Percentiles rank a stretch among this genome's conserved stretches.
Evolutionary conservation across 2,797 vertebrate species (phyloP).

Genomic region (Pseudochromis fuscus): DNA sequence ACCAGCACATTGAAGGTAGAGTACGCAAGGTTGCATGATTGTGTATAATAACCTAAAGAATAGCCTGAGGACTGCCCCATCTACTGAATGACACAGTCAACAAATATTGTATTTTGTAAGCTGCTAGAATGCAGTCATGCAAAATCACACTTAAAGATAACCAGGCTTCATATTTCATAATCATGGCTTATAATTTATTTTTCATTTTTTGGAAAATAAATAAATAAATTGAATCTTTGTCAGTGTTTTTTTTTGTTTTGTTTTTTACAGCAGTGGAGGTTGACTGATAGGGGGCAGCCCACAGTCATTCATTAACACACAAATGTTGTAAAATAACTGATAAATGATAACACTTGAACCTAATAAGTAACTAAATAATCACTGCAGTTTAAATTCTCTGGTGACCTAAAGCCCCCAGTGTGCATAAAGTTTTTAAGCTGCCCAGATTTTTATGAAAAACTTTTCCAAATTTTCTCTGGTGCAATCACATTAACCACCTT

Average conservation of each 20-base stretch:
- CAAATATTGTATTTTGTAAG: conserved; percentile 9
- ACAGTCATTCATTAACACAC: conserved; percentile 61
- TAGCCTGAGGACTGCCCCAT: conserved; percentile 39
- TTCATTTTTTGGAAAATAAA: not conserved
- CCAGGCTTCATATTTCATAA: not conserved
- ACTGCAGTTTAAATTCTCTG: conserved; percentile 41
- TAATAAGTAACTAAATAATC: conserved; percentile 48
- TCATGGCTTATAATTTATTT: not conserved
- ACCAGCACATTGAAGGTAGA: conserved; percentile 57
- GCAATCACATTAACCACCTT: conserved; percentile 16
- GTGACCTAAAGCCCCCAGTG: conserved; percentile 38
- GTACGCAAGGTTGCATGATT: conserved; percentile 45
- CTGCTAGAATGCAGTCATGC: conserved; percentile 2
- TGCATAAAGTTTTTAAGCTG: conserved; percentile 50
- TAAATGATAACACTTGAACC: conserved; percentile 43
- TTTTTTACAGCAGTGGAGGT: conserved; percentile 8
- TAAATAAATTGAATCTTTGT: conserved; percentile 7
- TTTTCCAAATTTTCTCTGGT: not conserved
- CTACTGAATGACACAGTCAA: conserved; percentile 1
- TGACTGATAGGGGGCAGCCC: conserved; percentile 25
- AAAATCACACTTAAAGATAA: conserved; percentile 13
- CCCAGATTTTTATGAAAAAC: conserved; percentile 21
- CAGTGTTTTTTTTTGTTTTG: not conserved
- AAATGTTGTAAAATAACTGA: conserved; percentile 57
- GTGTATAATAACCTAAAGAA: conserved; percentile 22